These are phyloP conservation scores for Frieseomelitta varia DNA, from an alignment of 1,140 invertebrate species.

Conservation along the genomic window DNA sequence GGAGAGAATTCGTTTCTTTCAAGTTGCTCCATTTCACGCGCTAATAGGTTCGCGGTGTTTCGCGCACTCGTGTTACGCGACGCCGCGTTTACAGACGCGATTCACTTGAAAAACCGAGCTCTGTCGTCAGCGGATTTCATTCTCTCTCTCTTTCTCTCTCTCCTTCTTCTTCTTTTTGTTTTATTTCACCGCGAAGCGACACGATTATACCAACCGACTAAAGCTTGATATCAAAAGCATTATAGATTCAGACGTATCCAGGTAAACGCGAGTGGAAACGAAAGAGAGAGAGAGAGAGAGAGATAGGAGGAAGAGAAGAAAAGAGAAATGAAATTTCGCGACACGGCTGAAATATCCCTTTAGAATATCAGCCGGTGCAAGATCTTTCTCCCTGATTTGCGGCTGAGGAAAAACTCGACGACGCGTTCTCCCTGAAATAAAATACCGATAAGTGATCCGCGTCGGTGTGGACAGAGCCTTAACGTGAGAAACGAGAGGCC, in stretches of 20 bases:
- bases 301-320: neutral
- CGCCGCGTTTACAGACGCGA: slow-evolving; percentile 32
- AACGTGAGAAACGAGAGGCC: slow-evolving; percentile 73
- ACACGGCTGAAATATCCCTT: neutral
- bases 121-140: slow-evolving; percentile 15
- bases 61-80: neutral
- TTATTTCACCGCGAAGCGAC: slow-evolving; percentile 31
- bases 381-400: slow-evolving; percentile 26
- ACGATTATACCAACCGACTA: slow-evolving; percentile 43
- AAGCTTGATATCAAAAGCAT: slow-evolving; percentile 50
- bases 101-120: slow-evolving; percentile 39
- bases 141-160: neutral
- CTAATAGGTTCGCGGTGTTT: slow-evolving; percentile 44
- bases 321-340: slow-evolving; percentile 11
- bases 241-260: slow-evolving; percentile 40
- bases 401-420: neutral
- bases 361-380: slow-evolving; percentile 3
- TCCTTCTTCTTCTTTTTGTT: neutral
- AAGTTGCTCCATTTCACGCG: slow-evolving; percentile 30
- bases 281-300: neutral
- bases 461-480: slow-evolving; percentile 53
- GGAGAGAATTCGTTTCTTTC: slow-evolving; percentile 37
- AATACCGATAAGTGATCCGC: slow-evolving; percentile 23
- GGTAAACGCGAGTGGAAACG: slow-evolving; percentile 5
- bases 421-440: slow-evolving; percentile 5